Conservation (phyloP, 2,797 vertebrate species). For the Sylvia borin region DNA sequence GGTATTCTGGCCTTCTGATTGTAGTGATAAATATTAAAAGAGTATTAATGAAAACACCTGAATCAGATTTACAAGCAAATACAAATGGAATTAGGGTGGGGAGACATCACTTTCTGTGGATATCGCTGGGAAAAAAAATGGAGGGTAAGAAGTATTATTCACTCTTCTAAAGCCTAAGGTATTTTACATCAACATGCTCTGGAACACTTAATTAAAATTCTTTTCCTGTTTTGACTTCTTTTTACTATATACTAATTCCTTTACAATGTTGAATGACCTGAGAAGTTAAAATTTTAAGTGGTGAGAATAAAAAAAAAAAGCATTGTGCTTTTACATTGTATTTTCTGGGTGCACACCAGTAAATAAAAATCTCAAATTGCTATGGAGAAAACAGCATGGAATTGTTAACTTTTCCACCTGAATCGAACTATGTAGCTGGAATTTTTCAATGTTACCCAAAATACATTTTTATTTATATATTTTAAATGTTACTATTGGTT, state of each 20-base stretch:
- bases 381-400: conserved; percentile 40
- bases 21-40: conserved; percentile 1
- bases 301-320: conserved; percentile 48
- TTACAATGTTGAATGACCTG: conserved; percentile 69
- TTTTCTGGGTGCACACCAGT: conserved; percentile 63
- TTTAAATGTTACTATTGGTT: conserved; percentile 51
- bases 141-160: neutral
- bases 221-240: neutral
- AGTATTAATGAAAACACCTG: conserved; percentile 57
- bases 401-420: conserved; percentile 10
- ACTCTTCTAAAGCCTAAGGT: conserved; percentile 34
- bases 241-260: conserved; percentile 19
- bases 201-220: neutral
- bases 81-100: conserved; percentile 40
- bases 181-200: conserved; percentile 12
- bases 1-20: conserved; percentile 3
- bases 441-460: conserved; percentile 59
- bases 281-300: conserved; percentile 68
- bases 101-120: conserved; percentile 37
- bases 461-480: conserved; percentile 57
- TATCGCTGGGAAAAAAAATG: neutral
- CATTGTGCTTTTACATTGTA: conserved; percentile 62
- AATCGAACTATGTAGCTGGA: conserved; percentile 46
- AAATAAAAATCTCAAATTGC: conserved; percentile 63
- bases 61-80: conserved; percentile 57